Percentiles rank a stretch among this genome's conserved stretches.
Evolutionary conservation across 2,113 vertebrate species (phyloP).

Genomic region (Bubo blakistoni): DNA sequence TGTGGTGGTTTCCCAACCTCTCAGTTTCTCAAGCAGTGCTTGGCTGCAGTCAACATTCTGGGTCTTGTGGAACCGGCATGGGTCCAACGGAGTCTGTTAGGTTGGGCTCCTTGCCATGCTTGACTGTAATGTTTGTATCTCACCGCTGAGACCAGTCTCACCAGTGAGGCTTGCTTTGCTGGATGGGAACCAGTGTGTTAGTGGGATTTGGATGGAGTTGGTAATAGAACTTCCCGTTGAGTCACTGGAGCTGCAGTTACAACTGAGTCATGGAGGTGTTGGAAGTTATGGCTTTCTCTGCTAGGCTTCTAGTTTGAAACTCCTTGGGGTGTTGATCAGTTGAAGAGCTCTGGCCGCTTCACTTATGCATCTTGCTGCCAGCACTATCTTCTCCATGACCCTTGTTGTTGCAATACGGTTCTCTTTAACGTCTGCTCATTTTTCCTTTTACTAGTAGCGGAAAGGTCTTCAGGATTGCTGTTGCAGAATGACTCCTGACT

Average conservation of each 20-base stretch:
- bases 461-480: background rate
- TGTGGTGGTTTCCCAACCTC: conserved; percentile 56
- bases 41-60: background rate
- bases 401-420: background rate
- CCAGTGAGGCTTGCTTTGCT: conserved; percentile 58
- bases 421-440: background rate
- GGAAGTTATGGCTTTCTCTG: background rate
- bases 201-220: conserved; percentile 23
- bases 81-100: conserved; percentile 51
- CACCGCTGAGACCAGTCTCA: conserved; percentile 43
- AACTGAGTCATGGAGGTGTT: conserved; percentile 37
- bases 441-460: background rate
- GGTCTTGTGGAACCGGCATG: conserved; percentile 55
- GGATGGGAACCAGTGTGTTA: conserved; percentile 34
- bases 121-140: conserved; percentile 21
- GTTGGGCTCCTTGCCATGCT: conserved; percentile 50
- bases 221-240: conserved; percentile 42
- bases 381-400: background rate
- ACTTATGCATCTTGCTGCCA: background rate
- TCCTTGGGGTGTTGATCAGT: background rate
- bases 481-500: background rate
- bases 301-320: background rate
- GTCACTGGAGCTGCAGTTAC: conserved; percentile 44
- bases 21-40: conserved; percentile 44
- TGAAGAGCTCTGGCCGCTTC: background rate